Percentiles rank a stretch among this genome's conserved stretches.
Evolutionary conservation across 1,140 invertebrate species (phyloP).

Genomic region (Drosophila lini): DNA sequence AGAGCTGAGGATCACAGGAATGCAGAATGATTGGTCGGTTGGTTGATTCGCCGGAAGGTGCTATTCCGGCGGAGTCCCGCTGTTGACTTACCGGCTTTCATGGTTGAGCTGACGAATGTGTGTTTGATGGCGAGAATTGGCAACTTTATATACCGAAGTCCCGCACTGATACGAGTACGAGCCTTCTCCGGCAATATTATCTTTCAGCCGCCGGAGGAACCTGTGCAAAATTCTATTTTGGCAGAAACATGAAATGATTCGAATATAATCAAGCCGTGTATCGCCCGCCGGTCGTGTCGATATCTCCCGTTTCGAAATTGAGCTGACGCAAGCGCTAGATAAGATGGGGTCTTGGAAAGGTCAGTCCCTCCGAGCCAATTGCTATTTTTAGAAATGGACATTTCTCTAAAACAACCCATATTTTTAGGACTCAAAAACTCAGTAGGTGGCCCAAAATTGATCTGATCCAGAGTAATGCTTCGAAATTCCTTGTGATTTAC

Average conservation of each 20-base stretch:
- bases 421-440: neutral
- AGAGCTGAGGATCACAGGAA: conserved; percentile 24
- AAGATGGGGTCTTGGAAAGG: conserved; percentile 6
- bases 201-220: conserved; percentile 23
- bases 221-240: conserved; percentile 51
- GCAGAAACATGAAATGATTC: conserved; percentile 46
- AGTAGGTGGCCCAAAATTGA: neutral
- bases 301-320: conserved; percentile 7
- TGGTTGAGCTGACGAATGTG: conserved; percentile 48
- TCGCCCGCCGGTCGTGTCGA: conserved; percentile 12
- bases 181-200: conserved; percentile 50
- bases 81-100: conserved; percentile 59
- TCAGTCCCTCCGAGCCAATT: neutral
- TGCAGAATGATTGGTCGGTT: neutral
- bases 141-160: conserved; percentile 44
- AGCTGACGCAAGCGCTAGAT: conserved; percentile 32
- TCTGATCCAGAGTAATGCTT: conserved; percentile 7
- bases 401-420: neutral
- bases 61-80: neutral
- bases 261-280: conserved; percentile 47
- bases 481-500: conserved; percentile 20
- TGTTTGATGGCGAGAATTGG: conserved; percentile 17
- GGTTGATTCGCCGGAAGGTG: neutral
- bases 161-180: conserved; percentile 37
- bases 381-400: neutral